Conservation (phyloP, 1,140 invertebrate species). For the Eciton burchellii region DNA sequence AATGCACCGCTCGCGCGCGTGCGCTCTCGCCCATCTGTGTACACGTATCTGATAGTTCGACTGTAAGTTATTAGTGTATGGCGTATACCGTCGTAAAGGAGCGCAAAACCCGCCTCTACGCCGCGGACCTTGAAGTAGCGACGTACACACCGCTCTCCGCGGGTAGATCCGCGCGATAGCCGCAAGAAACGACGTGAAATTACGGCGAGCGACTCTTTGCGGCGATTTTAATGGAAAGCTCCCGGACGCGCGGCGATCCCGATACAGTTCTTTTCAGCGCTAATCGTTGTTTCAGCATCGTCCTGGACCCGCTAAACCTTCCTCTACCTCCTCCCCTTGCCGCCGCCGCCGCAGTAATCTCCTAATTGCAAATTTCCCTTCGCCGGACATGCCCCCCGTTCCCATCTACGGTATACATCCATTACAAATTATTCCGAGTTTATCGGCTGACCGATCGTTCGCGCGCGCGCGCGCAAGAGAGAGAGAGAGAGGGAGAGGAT, state of each 20-base stretch:
- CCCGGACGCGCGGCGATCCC: conserved; percentile 5
- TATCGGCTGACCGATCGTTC: conserved; percentile 38
- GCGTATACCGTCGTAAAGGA: conserved; percentile 70
- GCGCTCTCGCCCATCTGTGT: background rate
- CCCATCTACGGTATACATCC: conserved; percentile 2
- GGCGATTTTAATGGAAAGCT: conserved; percentile 66
- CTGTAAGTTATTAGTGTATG: conserved; percentile 74
- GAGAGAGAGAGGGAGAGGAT: too few species aligned
- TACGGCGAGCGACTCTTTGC: conserved; percentile 62
- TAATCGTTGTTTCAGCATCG: conserved; percentile 54
- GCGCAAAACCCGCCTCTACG: conserved; percentile 63
- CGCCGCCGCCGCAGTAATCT: conserved; percentile 17
- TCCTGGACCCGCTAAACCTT: conserved; percentile 21
- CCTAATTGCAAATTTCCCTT: conserved; percentile 48
- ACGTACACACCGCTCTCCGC: conserved; percentile 38
- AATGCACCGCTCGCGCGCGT: conserved; percentile 8
- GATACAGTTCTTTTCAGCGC: conserved; percentile 50
- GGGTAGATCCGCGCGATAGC: conserved; percentile 68
- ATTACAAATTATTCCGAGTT: conserved; percentile 48
- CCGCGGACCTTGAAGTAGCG: conserved; percentile 64
- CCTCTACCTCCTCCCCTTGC: background rate
- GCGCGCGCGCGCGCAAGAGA: too few species aligned
- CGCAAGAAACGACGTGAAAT: conserved; percentile 69
- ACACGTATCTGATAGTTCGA: conserved; percentile 74
- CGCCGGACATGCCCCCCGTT: conserved; percentile 6